Base-by-base conservation (phyloP, 2,797 vertebrate species). In the Nyctalus aviator region DNA sequence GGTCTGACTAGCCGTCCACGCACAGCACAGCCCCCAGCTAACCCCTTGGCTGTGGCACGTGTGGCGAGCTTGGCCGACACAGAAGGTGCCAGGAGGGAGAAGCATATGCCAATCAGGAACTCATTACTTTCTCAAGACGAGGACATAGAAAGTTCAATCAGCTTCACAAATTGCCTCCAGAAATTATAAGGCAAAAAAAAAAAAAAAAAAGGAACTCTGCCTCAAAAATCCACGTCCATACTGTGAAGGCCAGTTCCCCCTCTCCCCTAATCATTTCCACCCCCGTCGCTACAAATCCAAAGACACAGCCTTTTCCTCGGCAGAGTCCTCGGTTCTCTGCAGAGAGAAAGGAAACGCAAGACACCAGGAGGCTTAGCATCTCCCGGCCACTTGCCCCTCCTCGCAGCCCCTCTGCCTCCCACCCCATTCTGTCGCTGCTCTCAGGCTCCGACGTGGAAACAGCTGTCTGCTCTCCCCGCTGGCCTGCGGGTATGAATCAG, bases 51-150 rank as follows among this genome's bases (percentile, higher is more conserved):
- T 68, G 37, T 59, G 37, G 17, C 82, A 79, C 0, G 4, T 79
- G 59, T 35, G 30, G 69, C 72, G 68, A 21, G 30, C 35, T 88
- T 83, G 59, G 78, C 53, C 20, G 30, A 75, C 68, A 50, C 11
- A 84, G 46, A 76, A 79, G 91, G 30, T 62, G 27, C 88, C 88
- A 75, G 72, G 55, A 96, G 84, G 69, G 27, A 92, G 55, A 62
- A 44, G 81, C 55, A 2, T 62, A 68, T 94, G 84, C 85, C 85
- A 93, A 78, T 91, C 48, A 93, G 57, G 93, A 95, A 84, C 91
- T 93, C 86, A 93, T 95, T 84, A 89, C 81, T 86, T 92, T 87
- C 82, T 92, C 35, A 55, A 91, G 69, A 95, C n/a, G 30, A 81
- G 86, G 48, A 83, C 55, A 35, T 14, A 89, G 25, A 91, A 32